A percentile compares a stretch with the other conserved stretches of the same genome.
phyloP scores from a whole-genome alignment of 2,797 vertebrate species.

The Falco cherrug region DNA sequence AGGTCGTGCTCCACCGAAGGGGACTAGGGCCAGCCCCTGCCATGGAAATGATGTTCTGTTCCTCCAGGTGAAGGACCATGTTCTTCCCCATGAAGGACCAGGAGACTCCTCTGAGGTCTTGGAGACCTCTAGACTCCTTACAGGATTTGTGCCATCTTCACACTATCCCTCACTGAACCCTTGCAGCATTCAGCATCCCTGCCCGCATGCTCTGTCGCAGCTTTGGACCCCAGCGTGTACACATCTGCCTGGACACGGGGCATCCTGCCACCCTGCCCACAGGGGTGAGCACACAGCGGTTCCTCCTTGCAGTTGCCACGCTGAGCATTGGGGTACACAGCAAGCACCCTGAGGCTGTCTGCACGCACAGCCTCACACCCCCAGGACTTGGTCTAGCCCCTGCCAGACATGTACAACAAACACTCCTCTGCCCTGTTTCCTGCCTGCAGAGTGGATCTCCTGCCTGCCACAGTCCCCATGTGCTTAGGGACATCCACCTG shows the following conservation, averaged over 20 bases:
- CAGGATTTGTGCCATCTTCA: background rate
- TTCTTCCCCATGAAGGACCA: background rate
- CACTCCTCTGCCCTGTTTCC: background rate
- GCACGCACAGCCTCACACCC: background rate
- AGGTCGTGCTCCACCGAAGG: background rate
- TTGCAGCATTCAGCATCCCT: background rate
- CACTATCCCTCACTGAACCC: background rate
- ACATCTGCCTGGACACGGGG: background rate
- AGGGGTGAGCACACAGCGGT: too few relatives aligned
- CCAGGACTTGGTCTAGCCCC: background rate
- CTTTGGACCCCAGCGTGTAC: too few relatives aligned
- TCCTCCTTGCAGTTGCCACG: background rate
- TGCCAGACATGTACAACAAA: too few relatives aligned
- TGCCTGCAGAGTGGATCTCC: background rate
- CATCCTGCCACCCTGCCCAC: background rate
- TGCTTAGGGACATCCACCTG: background rate
- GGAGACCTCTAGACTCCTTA: background rate
- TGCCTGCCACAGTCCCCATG: background rate
- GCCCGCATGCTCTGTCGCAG: background rate
- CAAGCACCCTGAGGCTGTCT: background rate
- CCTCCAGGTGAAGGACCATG: background rate
- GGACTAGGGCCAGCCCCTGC: background rate
- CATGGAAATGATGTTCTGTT: background rate
- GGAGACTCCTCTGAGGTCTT: background rate
- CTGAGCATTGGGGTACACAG: background rate